phyloP scores from a whole-genome alignment of 2,113 vertebrate genomes.

The Sylvietta virens region DNA sequence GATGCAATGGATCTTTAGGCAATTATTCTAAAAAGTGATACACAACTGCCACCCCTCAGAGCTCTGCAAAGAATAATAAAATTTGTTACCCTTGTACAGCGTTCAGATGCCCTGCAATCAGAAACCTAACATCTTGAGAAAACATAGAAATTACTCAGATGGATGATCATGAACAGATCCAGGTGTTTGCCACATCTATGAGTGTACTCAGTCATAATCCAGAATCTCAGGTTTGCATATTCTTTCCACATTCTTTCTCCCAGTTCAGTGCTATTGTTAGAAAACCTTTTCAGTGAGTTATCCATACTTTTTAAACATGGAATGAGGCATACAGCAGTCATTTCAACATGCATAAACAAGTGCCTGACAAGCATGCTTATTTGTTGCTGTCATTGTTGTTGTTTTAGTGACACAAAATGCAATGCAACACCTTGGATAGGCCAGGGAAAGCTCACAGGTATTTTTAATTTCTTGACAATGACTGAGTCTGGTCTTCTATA shows the following conservation, averaged over 20 bases:
- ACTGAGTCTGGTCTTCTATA: neutral
- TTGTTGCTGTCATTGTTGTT: neutral
- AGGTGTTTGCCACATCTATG: neutral
- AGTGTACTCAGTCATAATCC: neutral
- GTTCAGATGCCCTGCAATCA: neutral
- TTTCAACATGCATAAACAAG: neutral
- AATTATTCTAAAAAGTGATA: neutral
- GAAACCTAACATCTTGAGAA: neutral
- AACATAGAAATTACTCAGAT: neutral
- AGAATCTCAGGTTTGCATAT: neutral
- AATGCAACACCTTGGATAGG: neutral
- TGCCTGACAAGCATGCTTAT: neutral
- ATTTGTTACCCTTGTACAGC: neutral
- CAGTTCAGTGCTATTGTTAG: neutral
- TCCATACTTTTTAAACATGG: neutral
- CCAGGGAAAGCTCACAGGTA: neutral
- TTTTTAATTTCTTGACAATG: neutral
- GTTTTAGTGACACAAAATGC: neutral
- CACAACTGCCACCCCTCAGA: neutral
- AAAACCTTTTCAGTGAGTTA: neutral
- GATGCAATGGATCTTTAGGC: neutral
- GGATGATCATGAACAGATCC: neutral
- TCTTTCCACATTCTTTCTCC: neutral
- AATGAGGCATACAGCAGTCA: neutral
- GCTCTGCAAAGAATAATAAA: neutral